These are phyloP conservation scores for Stegodyphus dumicola DNA, from an alignment of 1,140 invertebrate species.

Conservation along the genomic window DNA sequence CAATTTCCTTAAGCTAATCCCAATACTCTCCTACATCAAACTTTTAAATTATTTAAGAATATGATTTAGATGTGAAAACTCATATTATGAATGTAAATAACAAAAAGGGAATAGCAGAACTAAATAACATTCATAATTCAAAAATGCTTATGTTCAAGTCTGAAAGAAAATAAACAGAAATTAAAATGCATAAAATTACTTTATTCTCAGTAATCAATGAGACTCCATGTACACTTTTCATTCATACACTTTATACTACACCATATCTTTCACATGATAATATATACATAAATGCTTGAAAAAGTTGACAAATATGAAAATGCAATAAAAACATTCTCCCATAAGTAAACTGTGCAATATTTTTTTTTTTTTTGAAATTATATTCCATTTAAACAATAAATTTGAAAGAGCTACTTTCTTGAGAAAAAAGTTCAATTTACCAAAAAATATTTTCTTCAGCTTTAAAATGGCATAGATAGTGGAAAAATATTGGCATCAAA, in stretches of 20 bases:
- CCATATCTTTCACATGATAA: constrained; percentile 29
- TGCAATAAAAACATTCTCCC: constrained; percentile 21
- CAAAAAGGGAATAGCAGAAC: too few species aligned
- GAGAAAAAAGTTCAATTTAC: background rate
- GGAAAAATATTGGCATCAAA: background rate
- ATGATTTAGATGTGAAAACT: too few species aligned
- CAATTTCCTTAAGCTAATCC: too few species aligned
- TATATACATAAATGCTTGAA: constrained; percentile 32
- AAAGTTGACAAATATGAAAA: constrained; percentile 19
- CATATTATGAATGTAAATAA: too few species aligned
- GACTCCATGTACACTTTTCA: constrained; percentile 30
- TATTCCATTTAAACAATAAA: background rate
- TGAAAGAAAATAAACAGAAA: too few species aligned
- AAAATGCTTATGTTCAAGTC: too few species aligned
- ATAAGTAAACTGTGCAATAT: background rate
- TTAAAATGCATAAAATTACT: constrained; percentile 39
- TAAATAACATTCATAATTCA: too few species aligned
- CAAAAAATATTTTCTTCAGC: background rate
- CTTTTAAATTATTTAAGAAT: too few species aligned
- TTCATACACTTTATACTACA: constrained; percentile 35
- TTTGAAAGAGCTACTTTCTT: background rate
- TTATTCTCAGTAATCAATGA: constrained; percentile 39
- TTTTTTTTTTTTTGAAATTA: background rate
- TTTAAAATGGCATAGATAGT: background rate
- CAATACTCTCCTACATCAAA: too few species aligned